Evolutionary conservation across 1,140 invertebrate genomes (phyloP), one percentile per base, ranked within the genome.

Genomic region (Aphis gossypii): DNA sequence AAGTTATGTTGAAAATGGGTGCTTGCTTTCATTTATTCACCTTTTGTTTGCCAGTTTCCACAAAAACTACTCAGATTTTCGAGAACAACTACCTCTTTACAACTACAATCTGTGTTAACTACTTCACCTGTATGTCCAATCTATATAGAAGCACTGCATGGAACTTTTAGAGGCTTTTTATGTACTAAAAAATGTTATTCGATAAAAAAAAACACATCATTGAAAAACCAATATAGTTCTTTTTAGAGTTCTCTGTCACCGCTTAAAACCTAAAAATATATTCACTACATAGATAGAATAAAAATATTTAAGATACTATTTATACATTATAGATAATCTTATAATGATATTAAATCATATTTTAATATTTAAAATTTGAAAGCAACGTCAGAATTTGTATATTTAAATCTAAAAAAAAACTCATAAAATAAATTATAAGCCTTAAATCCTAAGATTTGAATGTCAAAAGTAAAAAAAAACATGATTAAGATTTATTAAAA

Each of bases 151-250:
- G 18, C 60, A 76, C 30, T 76, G n/a, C n/a, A 76, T n/a, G n/a
- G n/a, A 76, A 76, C 60, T 76, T 76, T 76, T 76, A 76, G 60
- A n/a, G 11, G n/a, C n/a, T 76, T 76, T 76, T 76, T 76, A 76
- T n/a, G 60, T n/a, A 76, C 14, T 76, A 14, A 76, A 60, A 76
- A 76, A n/a, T 76, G 60, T 76, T n/a, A n/a, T 76, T 14, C n/a
- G 60, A n/a, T n/a, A 14, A 18, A n/a, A 76, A 76, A n/a, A 76
- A 76, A 60, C 30, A 30, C 4, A 76, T 35, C 14, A n/a, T 76
- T 76, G 30, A n/a, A 76, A 76, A 76, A 76, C 30, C 30, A 4
- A n/a, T 76, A 35, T 76, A 76, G 30, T 76, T 60, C 56, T 60
- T 4, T 60, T 60, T 60, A 60, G 56, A 60, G 23, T 60, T 68